phyloP scores from a whole-genome alignment of 64 coral and sea anemone species.

The Porites lutea region DNA sequence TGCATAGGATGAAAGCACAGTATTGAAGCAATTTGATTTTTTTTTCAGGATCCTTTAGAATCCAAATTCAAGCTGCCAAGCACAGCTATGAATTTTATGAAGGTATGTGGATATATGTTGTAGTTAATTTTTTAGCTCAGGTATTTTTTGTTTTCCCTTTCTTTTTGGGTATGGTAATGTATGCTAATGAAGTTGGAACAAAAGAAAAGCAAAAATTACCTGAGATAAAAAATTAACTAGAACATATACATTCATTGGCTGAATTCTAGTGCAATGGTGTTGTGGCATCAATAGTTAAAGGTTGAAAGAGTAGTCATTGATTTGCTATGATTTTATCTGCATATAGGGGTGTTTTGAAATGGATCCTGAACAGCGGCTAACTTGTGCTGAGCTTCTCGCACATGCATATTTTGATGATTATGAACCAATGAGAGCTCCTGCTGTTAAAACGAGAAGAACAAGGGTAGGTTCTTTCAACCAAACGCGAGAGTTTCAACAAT shows the following conservation, averaged over 20 bases:
- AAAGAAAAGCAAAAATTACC: too few relatives aligned
- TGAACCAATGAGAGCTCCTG: slow-evolving; percentile 59
- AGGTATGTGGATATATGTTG: slow-evolving; percentile 63
- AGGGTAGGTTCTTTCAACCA: slow-evolving; percentile 54
- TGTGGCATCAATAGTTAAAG: too few relatives aligned
- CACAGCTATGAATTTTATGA: slow-evolving; percentile 89
- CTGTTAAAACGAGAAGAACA: slow-evolving; percentile 71
- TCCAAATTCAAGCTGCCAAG: slow-evolving; percentile 80
- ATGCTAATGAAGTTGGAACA: too few relatives aligned
- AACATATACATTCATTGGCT: too few relatives aligned
- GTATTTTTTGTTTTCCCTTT: too few relatives aligned
- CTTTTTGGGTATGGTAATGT: too few relatives aligned
- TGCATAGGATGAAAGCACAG: too few relatives aligned
- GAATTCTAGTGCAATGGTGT: too few relatives aligned
- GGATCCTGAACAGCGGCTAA: slow-evolving; percentile 85
- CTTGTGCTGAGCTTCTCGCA: slow-evolving; percentile 84
- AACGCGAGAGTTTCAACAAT: too few relatives aligned
- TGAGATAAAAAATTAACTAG: too few relatives aligned
- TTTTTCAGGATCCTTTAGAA: slow-evolving; percentile 91
- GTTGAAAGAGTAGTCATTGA: background rate
- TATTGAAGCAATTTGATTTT: background rate
- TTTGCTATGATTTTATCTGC: background rate
- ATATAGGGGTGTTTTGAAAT: slow-evolving; percentile 94
- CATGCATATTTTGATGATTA: slow-evolving; percentile 92
- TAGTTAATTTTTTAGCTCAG: too few relatives aligned